Evolutionary conservation across 2,888 invertebrate genomes (phyloP), one percentile per base, ranked within the genome.

Genomic region (Nesidiocoris tenuis): DNA sequence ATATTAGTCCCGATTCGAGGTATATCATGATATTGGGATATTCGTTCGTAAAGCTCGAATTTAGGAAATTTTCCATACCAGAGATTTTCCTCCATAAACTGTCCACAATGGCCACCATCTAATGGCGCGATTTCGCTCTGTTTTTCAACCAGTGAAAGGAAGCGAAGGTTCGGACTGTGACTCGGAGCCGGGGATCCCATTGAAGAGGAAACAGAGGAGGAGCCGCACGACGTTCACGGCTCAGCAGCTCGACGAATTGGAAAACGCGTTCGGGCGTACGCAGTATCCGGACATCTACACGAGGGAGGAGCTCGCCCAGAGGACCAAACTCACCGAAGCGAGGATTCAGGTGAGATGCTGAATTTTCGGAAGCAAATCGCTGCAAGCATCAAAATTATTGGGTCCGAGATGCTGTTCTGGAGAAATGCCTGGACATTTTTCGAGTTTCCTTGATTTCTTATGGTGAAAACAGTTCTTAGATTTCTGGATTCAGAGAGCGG

Each of bases 251-350:
- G 95, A 96, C 81, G 95, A 95, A 77, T 84, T 97, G 78, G 97
- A 97, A 83, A 87, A 92, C 78, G 95, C 96, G 0, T 97, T 97
- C 84, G 93, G 93, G 81, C 87, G 95, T 66, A 96, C 96, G 0
- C 96, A 96, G 82, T 97, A 98, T 83, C 97, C 98, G 0, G 96
- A 97, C 82, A 95, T 96, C 19, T 95, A 95, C 83, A 95, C 95
- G 0, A 87, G 97, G 71, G 97, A 97, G 82, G 95, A 96, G 83
- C 84, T 97, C 63, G 96, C 96, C 0, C 91, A 95, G 82, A 88
- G 94, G 74, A 96, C 96, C 0, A 94, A 93, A 77, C 87, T 97
- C 0, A 95, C 95, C 0, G 97, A 98, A 83, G 96, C 96, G 12
- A 88, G 97, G 82, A 96, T 97, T 81, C 96, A 96, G 88, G 94